Evolutionary conservation across 1,140 invertebrate genomes (phyloP).

Genomic region (Achatina immaculata): DNA sequence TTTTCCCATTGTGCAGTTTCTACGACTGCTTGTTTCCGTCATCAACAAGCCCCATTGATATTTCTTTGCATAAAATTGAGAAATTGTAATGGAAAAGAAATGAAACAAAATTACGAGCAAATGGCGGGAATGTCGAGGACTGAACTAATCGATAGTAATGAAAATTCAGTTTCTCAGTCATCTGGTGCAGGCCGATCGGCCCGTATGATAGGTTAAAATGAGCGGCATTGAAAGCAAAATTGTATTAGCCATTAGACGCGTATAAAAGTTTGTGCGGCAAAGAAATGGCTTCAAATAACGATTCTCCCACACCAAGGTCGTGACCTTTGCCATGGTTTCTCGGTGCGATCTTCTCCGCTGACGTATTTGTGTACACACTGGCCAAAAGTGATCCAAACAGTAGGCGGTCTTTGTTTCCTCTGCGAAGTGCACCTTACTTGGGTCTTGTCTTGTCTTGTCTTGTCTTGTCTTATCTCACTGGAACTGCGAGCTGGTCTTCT

Average conservation of each 20-base stretch:
- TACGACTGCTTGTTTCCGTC: neutral
- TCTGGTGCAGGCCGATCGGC: neutral
- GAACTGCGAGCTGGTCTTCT: too few species aligned
- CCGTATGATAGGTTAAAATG: neutral
- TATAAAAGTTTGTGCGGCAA: neutral
- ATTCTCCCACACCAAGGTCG: neutral
- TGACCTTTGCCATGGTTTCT: neutral
- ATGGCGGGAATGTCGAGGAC: neutral
- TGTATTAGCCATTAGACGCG: neutral
- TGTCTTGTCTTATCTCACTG: too few species aligned
- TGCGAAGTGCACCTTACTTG: too few species aligned
- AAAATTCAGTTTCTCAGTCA: neutral
- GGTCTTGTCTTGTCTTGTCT: too few species aligned
- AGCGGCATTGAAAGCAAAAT: neutral
- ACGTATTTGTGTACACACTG: too few species aligned
- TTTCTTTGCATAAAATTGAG: neutral
- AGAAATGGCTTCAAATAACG: neutral
- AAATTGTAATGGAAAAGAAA: neutral
- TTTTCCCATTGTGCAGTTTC: neutral
- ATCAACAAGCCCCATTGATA: neutral
- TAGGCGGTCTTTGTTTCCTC: too few species aligned
- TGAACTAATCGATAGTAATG: neutral
- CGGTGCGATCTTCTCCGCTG: neutral
- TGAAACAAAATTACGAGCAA: neutral
- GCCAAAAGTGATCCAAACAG: too few species aligned